Base-by-base conservation (phyloP, 64 coral and sea anemone species). In the Porites australiensis region DNA sequence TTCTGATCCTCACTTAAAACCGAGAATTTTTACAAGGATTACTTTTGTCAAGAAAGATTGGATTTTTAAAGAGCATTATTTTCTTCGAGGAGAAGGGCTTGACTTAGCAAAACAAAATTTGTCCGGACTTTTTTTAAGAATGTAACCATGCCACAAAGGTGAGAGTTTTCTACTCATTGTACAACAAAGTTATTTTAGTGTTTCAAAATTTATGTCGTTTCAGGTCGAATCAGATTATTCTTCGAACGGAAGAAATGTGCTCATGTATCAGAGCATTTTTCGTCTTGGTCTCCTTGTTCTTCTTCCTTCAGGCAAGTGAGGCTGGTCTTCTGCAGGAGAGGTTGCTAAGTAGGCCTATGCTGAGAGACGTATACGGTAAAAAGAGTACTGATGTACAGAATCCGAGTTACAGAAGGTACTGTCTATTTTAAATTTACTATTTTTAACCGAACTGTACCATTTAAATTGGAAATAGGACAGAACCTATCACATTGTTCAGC, bases 321-420 rank as follows among this genome's bases (percentile, higher is more conserved):
- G 44, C 81, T 64, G 8, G 63, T 47, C 62, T 48, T n/a, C 14
- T 67, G 4, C 13, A 18, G 37, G 79, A 82, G 60, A 43, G 79
- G 81, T 48, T 83, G 3, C 81, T 50, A 44, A 50, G 81, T 18
- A 83, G 61, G 46, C 22, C 81, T 51, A 68, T 22, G 81, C 50
- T 52, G 2, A 18, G 68, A 21, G 45, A 51, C 44, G 61, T 12
- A 18, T 21, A 83, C 18, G 51, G 43, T 50, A 6, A 14, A 23
- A 60, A 61, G 20, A 60, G 22, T 22, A 43, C 2, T 5, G 60
- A 49, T 50, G 44, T 6, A 20, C 77, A 79, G 53, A 11, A 22
- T n/a, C 54, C 54, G 7, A 44, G 9, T 82, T 4, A 8, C 3
- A 44, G 11, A 62, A 63, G 79, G 58, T 64, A 60, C 21, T 77